phyloP scores from a whole-genome alignment of 2,797 vertebrate species.

The Pampus argenteus region DNA sequence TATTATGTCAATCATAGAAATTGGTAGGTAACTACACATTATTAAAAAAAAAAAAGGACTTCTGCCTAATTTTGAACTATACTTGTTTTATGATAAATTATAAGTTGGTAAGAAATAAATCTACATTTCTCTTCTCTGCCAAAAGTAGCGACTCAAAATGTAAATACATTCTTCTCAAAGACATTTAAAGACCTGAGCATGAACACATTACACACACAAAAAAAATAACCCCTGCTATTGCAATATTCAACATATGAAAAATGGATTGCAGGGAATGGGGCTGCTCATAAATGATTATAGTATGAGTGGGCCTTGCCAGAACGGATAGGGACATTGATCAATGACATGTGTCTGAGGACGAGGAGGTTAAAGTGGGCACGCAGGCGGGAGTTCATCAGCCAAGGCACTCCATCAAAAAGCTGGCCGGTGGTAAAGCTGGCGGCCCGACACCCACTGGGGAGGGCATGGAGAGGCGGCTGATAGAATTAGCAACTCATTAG shows the following conservation, averaged over 20 bases:
- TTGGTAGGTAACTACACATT: neutral
- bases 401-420: constrained; percentile 72
- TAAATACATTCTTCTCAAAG: neutral
- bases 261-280: constrained; percentile 26
- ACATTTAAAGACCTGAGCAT: constrained; percentile 11
- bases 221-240: constrained; percentile 11
- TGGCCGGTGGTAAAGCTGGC: constrained; percentile 56
- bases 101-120: neutral
- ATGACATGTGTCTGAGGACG: constrained; percentile 57
- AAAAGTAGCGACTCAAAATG: neutral
- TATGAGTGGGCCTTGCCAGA: constrained; percentile 31
- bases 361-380: constrained; percentile 66
- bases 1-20: neutral
- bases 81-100: neutral
- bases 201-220: constrained; percentile 14
- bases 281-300: constrained; percentile 44
- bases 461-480: constrained; percentile 59
- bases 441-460: constrained; percentile 56
- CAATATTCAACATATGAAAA: constrained; percentile 41
- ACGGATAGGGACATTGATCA: constrained; percentile 56
- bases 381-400: constrained; percentile 65
- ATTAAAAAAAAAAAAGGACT: neutral
- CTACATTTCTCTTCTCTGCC: neutral
- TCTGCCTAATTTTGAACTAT: neutral
- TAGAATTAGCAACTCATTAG: constrained; percentile 81